Base-by-base conservation (phyloP, 2,113 vertebrate genomes). In the Rhadina sibilatrix region DNA sequence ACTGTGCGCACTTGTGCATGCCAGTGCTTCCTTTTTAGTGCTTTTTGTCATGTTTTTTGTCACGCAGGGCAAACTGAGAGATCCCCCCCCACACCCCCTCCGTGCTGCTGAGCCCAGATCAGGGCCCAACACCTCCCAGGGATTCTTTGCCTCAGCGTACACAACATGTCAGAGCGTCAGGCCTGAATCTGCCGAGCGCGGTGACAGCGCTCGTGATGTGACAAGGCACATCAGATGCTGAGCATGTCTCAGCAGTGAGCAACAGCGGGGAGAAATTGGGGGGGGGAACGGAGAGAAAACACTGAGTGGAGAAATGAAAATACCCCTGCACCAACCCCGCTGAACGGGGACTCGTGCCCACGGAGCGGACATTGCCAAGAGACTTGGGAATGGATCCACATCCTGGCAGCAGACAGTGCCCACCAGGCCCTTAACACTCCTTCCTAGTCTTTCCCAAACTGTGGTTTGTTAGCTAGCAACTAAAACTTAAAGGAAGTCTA, bases 291-390 rank as follows among this genome's bases (percentile, higher is more conserved):
- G 60, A 84, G 7, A 2, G 68, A 69, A 71, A 68, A 6, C 12
- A 35, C 28, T 0, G 1, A 10, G 9, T 0, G 1, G 17, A 31
- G 75, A 28, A 66, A 44, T 20, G 35, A 49, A 69, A 47, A 46
- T 13, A 33, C 1, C 19, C 23, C 35, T 72, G 30, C 30, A 35
- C 12, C n/a, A 22, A 7, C 15, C 10, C 37, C 40, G 5, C 14
- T 31, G 46, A 6, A 4, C n/a, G 33, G 37, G 8, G 61, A 5
- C 35, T 37, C 33, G 23, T 83, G 30, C 38, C 31, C 57, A 22
- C 11, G 30, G 59, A 2, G 14, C 12, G n/a, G 64, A 28, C 42
- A 31, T 12, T 40, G 24, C 27, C 61, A 37, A 27, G 44, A 1
- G 1, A 3, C 38, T 54, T 66, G 69, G 87, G 83, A 53, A 56